These are phyloP conservation scores for Glyptemys insculpta DNA, from an alignment of 2,797 vertebrate species.

Conservation along the genomic window DNA sequence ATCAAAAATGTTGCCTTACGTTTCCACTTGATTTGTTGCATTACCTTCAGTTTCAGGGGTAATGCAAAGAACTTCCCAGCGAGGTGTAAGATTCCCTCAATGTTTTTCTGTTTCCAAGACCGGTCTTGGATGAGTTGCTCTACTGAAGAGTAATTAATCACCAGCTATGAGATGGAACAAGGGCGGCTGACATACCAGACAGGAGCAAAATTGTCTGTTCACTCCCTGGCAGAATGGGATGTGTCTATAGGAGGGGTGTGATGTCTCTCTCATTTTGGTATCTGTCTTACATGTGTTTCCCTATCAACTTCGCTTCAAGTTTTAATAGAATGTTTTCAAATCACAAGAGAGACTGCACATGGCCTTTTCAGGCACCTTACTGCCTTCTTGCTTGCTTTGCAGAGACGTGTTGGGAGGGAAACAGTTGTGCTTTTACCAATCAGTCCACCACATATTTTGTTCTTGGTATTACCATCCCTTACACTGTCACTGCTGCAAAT, in stretches of 20 bases:
- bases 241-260: conserved; percentile 5
- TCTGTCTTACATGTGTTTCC: background rate
- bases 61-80: conserved; percentile 20
- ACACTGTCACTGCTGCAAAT: background rate
- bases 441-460: background rate
- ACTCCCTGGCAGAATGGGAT: conserved; percentile 26
- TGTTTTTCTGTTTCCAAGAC: conserved; percentile 34
- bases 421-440: background rate
- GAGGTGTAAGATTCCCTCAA: background rate
- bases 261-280: conserved; percentile 26
- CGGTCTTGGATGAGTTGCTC: conserved; percentile 39
- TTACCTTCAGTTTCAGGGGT: conserved; percentile 32
- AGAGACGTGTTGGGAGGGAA: conserved; percentile 21
- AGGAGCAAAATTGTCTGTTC: conserved; percentile 45
- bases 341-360: background rate
- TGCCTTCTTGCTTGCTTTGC: conserved; percentile 21
- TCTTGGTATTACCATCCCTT: background rate
- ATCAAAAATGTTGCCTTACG: background rate
- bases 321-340: conserved; percentile 10
- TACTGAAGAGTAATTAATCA: conserved; percentile 58
- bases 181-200: conserved; percentile 19
- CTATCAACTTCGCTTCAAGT: conserved; percentile 41
- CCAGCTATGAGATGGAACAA: conserved; percentile 2
- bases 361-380: conserved; percentile 15
- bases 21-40: background rate